Evolutionary conservation across 2,888 invertebrate species (phyloP).

Genomic region (Malachius bipustulatus): DNA sequence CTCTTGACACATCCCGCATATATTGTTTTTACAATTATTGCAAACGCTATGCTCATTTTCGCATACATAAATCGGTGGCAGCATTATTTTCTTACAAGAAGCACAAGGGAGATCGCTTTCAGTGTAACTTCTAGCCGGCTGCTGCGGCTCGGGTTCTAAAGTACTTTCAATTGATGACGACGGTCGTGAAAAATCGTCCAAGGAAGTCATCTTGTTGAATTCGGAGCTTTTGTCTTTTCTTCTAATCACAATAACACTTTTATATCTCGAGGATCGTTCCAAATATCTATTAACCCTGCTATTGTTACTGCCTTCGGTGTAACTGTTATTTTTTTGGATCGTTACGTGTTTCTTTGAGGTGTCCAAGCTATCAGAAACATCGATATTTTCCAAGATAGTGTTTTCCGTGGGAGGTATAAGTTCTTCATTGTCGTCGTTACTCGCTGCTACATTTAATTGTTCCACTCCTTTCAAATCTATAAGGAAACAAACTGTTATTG

Average conservation of each 20-base stretch:
- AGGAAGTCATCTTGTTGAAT: neutral
- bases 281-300: neutral
- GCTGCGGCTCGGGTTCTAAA: conserved; percentile 4
- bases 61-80: conserved; percentile 26
- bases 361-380: conserved; percentile 5
- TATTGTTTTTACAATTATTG: conserved; percentile 17
- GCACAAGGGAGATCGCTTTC: conserved; percentile 18
- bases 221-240: neutral
- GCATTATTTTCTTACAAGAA: conserved; percentile 20
- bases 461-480: conserved; percentile 3
- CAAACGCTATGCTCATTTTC: conserved; percentile 24
- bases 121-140: conserved; percentile 9
- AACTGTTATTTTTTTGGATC: conserved; percentile 10
- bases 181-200: neutral
- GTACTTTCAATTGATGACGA: neutral
- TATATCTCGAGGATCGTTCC: neutral
- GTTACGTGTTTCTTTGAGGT: conserved; percentile 5
- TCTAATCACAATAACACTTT: neutral
- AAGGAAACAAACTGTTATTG: conserved; percentile 5
- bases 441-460: neutral
- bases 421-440: conserved; percentile 3
- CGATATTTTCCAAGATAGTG: no score
- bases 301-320: neutral
- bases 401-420: neutral
- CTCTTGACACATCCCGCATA: conserved; percentile 21